phyloP scores from a whole-genome alignment of 2,113 vertebrate species.

The Indicator maculatus region DNA sequence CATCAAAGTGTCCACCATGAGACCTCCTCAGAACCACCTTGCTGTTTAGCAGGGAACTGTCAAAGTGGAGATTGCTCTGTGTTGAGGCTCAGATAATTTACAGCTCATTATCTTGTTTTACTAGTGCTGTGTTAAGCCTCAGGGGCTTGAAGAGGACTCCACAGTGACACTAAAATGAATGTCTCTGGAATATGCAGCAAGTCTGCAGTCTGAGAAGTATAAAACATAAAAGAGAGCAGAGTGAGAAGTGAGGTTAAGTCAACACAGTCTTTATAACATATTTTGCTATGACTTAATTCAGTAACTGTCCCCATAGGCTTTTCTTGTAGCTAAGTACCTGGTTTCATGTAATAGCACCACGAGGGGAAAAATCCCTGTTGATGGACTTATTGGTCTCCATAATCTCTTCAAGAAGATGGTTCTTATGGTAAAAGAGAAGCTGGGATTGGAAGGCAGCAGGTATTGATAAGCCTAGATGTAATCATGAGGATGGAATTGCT shows the following conservation, averaged over 20 bases:
- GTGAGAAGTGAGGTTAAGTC: constrained; percentile 25
- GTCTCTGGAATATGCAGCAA: neutral
- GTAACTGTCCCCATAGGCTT: constrained; percentile 25
- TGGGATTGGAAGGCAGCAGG: neutral
- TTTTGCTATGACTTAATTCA: constrained; percentile 39
- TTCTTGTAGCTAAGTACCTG: neutral
- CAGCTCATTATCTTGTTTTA: neutral
- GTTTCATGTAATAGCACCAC: neutral
- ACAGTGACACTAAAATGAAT: neutral
- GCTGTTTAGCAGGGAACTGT: neutral
- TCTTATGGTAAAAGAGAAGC: neutral
- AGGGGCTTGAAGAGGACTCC: neutral
- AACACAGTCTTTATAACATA: neutral
- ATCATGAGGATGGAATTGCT: neutral
- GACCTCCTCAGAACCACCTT: neutral
- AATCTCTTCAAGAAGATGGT: neutral
- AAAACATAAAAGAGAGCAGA: neutral
- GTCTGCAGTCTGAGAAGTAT: neutral
- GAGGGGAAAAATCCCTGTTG: neutral
- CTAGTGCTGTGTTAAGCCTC: neutral
- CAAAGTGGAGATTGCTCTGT: neutral
- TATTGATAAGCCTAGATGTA: constrained; percentile 9
- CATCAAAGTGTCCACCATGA: neutral
- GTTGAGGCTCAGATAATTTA: neutral
- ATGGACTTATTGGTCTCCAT: neutral